A percentile compares a stretch with the other conserved stretches of the same genome.
These are phyloP conservation scores for Sceloporus undulatus DNA, from an alignment of 2,113 vertebrate species.

Conservation along the genomic window DNA sequence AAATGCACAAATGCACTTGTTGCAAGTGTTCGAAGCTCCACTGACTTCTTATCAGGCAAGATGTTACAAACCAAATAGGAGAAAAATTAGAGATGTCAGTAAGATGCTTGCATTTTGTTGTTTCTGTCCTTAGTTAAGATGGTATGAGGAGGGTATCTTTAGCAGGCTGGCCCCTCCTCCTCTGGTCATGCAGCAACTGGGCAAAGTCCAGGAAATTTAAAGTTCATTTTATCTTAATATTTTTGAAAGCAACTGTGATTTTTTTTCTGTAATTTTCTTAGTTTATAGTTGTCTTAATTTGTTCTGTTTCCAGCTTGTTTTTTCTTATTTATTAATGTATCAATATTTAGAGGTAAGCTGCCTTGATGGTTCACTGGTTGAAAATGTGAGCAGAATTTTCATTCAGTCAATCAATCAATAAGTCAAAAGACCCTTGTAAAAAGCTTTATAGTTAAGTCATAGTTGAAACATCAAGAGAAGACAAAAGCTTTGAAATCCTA, in stretches of 20 bases:
- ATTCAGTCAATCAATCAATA: constrained; percentile 30
- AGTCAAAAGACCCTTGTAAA: constrained; percentile 27
- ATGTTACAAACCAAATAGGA: too few relatives aligned
- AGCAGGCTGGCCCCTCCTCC: too few relatives aligned
- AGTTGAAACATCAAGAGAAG: constrained; percentile 51
- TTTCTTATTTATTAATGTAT: not conserved
- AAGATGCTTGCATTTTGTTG: too few relatives aligned
- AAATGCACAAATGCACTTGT: too few relatives aligned
- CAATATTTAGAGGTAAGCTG: not conserved
- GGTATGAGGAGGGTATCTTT: too few relatives aligned
- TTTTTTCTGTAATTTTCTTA: not conserved
- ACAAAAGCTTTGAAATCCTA: constrained; percentile 52
- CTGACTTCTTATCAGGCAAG: too few relatives aligned
- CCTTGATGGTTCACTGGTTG: too few relatives aligned
- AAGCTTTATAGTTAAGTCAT: constrained; percentile 39
- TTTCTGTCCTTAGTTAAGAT: too few relatives aligned
- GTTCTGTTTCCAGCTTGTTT: not conserved
- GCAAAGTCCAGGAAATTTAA: too few relatives aligned
- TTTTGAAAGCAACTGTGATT: not conserved
- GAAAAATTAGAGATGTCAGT: too few relatives aligned
- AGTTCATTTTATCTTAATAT: not conserved
- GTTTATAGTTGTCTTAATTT: not conserved
- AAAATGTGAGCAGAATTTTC: not conserved
- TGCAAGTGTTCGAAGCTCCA: too few relatives aligned
- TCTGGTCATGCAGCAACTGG: too few relatives aligned